A percentile compares a stretch with the other conserved stretches of the same genome.
Conservation (phyloP, 2,888 invertebrate genomes). For the Pachycephus smyrnensis region DNA sequence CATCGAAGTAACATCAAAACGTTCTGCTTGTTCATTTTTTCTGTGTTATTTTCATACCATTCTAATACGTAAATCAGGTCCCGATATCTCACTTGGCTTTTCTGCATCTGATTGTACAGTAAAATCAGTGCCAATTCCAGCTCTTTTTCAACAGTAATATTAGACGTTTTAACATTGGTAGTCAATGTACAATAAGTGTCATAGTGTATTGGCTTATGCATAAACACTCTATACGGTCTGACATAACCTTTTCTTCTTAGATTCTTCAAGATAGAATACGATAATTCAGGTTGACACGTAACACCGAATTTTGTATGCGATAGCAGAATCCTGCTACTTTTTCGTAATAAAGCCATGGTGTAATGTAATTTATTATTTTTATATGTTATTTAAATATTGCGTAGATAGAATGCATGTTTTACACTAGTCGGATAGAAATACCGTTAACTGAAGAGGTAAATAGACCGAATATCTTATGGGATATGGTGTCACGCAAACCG, state of each 20-base stretch:
- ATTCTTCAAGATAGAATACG: not conserved
- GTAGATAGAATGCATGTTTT: not conserved
- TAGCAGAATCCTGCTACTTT: not conserved
- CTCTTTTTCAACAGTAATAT: not conserved
- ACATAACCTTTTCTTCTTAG: not conserved
- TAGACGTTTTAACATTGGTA: not conserved
- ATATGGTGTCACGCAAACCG: too few relatives aligned
- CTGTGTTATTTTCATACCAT: not conserved
- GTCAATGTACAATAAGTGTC: not conserved
- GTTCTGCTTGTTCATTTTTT: not conserved
- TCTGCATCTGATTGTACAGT: not conserved
- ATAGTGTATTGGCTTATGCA: not conserved
- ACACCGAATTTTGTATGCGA: not conserved
- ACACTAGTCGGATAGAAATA: not conserved
- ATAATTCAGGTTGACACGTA: not conserved
- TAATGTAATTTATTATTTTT: not conserved
- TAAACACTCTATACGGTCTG: not conserved
- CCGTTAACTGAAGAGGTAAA: not conserved
- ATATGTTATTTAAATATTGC: not conserved
- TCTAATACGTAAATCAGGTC: not conserved
- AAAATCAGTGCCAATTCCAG: not conserved
- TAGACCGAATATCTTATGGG: too few relatives aligned
- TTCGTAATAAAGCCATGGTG: not conserved
- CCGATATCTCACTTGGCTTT: not conserved
- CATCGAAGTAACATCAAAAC: conserved; percentile 68